Evolutionary conservation across 2,113 vertebrate genomes (phyloP).

Genomic region (Pandion haliaetus): DNA sequence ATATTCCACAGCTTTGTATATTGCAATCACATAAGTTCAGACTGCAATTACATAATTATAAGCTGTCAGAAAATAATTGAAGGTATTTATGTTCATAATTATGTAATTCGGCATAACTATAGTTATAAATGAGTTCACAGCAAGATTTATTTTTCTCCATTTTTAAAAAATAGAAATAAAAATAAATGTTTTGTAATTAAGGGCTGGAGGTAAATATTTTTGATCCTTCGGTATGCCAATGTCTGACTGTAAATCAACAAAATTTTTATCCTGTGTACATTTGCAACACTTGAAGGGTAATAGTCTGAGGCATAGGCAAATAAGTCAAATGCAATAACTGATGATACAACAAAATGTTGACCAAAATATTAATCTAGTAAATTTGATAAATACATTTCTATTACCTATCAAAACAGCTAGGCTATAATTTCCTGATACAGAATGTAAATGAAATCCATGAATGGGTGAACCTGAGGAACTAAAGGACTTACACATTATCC

Average conservation of each 20-base stretch:
- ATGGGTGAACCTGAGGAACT: background rate
- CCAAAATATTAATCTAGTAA: background rate
- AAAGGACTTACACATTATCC: background rate
- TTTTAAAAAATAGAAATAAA: slow-evolving; percentile 16
- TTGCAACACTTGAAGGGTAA: background rate
- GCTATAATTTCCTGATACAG: background rate
- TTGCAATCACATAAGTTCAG: slow-evolving; percentile 21
- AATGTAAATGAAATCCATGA: background rate
- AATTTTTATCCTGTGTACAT: background rate
- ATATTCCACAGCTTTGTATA: background rate
- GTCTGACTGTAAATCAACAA: background rate
- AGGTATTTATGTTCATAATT: slow-evolving; percentile 46
- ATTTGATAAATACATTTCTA: background rate
- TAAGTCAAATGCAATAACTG: background rate
- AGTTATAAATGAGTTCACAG: background rate
- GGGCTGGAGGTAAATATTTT: background rate
- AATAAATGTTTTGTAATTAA: background rate
- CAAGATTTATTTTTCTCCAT: slow-evolving; percentile 7
- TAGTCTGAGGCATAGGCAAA: background rate
- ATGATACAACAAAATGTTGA: background rate
- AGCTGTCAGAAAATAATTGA: slow-evolving; percentile 29
- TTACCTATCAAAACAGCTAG: background rate
- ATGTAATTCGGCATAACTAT: slow-evolving; percentile 40
- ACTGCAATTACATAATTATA: slow-evolving; percentile 36
- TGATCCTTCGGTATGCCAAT: background rate